Evolutionary conservation across 2,797 vertebrate species (phyloP).

Genomic region (Sebastiscus tertius): DNA sequence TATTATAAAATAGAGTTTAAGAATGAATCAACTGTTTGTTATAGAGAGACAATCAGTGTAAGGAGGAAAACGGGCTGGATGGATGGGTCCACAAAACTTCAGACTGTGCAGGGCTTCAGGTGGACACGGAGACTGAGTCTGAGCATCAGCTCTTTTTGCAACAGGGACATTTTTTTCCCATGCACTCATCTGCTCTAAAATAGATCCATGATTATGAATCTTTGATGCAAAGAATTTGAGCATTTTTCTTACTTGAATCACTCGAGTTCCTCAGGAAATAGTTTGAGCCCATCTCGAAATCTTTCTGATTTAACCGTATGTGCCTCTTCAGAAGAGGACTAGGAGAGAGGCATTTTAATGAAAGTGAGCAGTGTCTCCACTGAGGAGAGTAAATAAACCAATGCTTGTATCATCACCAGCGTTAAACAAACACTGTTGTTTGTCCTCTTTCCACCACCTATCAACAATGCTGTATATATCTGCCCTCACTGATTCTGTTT

Average conservation of each 20-base stretch:
- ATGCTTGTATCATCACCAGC: not conserved
- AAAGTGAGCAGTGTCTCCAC: not conserved
- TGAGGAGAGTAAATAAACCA: not conserved
- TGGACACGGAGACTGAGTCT: not conserved
- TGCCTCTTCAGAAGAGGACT: not conserved
- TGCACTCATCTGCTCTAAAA: not conserved
- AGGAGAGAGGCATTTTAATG: not conserved
- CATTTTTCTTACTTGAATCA: not conserved
- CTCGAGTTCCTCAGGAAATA: not conserved
- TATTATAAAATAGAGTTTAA: not conserved
- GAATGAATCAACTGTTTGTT: not conserved
- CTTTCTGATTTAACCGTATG: not conserved
- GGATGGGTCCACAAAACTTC: not conserved
- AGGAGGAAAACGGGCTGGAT: not conserved
- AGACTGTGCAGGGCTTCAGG: not conserved
- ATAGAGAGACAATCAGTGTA: not conserved
- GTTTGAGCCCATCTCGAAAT: not conserved
- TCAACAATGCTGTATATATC: constrained; percentile 17
- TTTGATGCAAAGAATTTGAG: not conserved
- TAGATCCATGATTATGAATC: not conserved
- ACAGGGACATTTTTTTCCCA: not conserved
- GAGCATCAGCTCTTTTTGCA: not conserved
- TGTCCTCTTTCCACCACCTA: not conserved
- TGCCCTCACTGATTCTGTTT: not conserved
- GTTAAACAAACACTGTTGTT: constrained; percentile 1